Evolutionary conservation across 2,888 invertebrate species (phyloP).

Genomic region (Ligdia adustata): DNA sequence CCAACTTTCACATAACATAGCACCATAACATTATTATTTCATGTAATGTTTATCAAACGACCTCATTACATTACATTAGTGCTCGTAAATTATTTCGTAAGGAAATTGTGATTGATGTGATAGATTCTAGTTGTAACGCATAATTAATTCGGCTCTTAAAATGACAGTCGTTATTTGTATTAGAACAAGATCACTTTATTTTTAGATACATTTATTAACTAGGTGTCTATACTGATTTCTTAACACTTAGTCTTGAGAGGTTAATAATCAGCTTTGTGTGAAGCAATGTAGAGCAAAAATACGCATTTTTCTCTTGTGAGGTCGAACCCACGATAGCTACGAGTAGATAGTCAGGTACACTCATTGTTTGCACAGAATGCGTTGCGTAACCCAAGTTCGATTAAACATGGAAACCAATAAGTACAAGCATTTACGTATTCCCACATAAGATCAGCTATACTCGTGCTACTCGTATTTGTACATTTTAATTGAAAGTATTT

Average conservation of each 20-base stretch:
- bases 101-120: neutral
- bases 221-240: conserved; percentile 5
- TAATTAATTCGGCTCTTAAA: conserved; percentile 15
- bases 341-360: too few species aligned
- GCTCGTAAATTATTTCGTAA: conserved; percentile 21
- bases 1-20: neutral
- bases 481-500: too few species aligned
- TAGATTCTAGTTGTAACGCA: conserved; percentile 2
- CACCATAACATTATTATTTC: neutral
- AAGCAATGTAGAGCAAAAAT: conserved; percentile 22
- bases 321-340: conserved; percentile 39
- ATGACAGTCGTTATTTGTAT: conserved; percentile 5
- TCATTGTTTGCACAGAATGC: conserved; percentile 35
- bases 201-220: too few species aligned
- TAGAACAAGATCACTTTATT: conserved; percentile 6
- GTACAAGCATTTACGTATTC: conserved; percentile 35
- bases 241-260: conserved; percentile 1
- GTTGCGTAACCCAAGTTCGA: conserved; percentile 39
- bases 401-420: conserved; percentile 34
- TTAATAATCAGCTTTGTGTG: conserved; percentile 10
- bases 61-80: conserved; percentile 8
- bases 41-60: neutral
- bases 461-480: too few species aligned
- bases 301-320: conserved; percentile 55
- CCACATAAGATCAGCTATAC: conserved; percentile 33